Percentiles rank a stretch among this genome's conserved stretches.
Conservation (phyloP, 1,140 invertebrate genomes). For the Octopus sinensis region DNA sequence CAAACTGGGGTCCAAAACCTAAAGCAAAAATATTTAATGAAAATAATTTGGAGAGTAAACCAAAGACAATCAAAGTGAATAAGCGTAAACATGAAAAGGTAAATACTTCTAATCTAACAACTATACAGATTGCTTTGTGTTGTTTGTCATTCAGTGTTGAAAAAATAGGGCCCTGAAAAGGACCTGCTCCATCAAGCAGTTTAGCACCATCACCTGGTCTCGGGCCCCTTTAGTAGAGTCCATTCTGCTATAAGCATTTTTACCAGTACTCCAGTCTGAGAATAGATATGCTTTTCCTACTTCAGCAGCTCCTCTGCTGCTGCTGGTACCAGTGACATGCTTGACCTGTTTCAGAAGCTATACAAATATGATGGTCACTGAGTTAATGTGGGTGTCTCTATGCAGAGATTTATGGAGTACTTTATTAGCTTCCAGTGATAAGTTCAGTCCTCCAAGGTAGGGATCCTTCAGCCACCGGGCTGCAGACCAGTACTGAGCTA, state of each 20-base stretch:
- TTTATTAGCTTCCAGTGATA: too few species aligned
- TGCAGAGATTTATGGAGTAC: too few species aligned
- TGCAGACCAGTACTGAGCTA: too few species aligned
- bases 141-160: neutral
- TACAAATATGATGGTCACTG: too few species aligned
- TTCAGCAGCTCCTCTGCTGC: too few species aligned
- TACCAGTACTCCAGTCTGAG: neutral
- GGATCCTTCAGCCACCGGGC: too few species aligned
- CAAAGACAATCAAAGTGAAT: slow-evolving; percentile 31
- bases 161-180: neutral
- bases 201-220: neutral
- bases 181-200: neutral
- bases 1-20: slow-evolving; percentile 85
- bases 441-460: too few species aligned
- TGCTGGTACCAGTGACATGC: too few species aligned
- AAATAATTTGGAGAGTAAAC: slow-evolving; percentile 26
- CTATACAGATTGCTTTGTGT: neutral
- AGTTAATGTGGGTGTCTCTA: too few species aligned
- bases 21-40: slow-evolving; percentile 52
- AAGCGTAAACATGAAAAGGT: slow-evolving; percentile 32
- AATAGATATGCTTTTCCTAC: too few species aligned
- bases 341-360: too few species aligned
- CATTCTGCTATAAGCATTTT: neutral
- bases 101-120: slow-evolving; percentile 25
- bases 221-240: neutral